phyloP scores from a whole-genome alignment of 2,113 vertebrate species.

The Cynopterus brachyotis region DNA sequence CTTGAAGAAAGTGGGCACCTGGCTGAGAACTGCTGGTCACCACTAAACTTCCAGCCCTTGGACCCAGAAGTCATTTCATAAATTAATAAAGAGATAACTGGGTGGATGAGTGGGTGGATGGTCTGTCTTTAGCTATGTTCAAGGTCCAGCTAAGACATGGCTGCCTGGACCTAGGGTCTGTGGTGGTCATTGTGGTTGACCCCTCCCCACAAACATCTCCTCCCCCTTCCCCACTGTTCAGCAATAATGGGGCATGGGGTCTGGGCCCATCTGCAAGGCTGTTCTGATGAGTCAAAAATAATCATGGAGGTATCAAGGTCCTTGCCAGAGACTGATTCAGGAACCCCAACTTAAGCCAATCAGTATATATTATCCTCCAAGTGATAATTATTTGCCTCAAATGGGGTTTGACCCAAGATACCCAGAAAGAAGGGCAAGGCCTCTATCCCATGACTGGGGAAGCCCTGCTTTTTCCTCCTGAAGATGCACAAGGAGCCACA shows the following conservation, averaged over 20 bases:
- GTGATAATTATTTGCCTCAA: neutral
- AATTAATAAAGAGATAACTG: neutral
- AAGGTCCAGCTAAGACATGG: neutral
- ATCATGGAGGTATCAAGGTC: fast-evolving
- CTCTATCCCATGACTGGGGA: neutral
- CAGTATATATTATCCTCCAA: neutral
- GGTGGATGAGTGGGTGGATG: neutral
- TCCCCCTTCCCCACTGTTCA: too few species aligned
- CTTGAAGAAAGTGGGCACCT: neutral
- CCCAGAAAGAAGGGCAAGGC: neutral
- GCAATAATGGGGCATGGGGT: too few species aligned
- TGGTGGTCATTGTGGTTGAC: neutral
- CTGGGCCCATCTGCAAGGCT: neutral
- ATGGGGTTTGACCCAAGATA: neutral
- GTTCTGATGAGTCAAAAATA: neutral
- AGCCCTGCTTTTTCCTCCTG: neutral
- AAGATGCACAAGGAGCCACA: neutral
- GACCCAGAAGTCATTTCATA: neutral
- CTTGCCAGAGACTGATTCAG: neutral
- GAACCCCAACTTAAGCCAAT: neutral
- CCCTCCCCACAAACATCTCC: neutral
- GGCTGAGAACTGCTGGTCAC: neutral
- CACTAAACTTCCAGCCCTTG: neutral
- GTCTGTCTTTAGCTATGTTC: neutral
- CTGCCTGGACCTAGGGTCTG: neutral